Percentiles rank a stretch among this genome's conserved stretches.
Conservation (phyloP, 2,888 invertebrate species). For the Carpatolechia fugitivella region DNA sequence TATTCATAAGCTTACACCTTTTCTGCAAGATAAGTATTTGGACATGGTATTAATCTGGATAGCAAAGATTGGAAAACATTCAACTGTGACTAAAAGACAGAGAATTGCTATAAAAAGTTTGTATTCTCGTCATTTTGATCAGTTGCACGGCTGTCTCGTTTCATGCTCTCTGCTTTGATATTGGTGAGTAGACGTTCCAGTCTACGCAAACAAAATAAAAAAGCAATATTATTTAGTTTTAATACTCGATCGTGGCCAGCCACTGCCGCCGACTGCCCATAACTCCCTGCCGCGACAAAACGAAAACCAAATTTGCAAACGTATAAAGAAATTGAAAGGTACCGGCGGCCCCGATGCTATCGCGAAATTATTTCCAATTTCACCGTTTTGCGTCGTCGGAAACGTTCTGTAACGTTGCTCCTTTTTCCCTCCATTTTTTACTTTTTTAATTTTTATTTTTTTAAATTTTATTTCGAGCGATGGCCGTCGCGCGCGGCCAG, state of each 20-base stretch:
- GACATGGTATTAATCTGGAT: too few relatives aligned
- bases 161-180: slow-evolving; percentile 10
- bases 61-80: too few relatives aligned
- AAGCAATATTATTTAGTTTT: slow-evolving; percentile 31
- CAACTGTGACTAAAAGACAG: too few relatives aligned
- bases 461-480: slow-evolving; percentile 59
- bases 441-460: slow-evolving; percentile 36
- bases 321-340: slow-evolving; percentile 73
- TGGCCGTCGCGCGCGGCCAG: slow-evolving; percentile 61
- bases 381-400: slow-evolving; percentile 71
- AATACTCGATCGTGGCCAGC: slow-evolving; percentile 28
- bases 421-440: slow-evolving; percentile 30
- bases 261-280: slow-evolving; percentile 38
- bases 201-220: slow-evolving; percentile 18
- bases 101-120: too few relatives aligned
- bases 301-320: slow-evolving; percentile 65
- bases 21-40: too few relatives aligned
- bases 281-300: slow-evolving; percentile 49
- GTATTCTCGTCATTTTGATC: neutral
- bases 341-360: slow-evolving; percentile 71
- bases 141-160: slow-evolving; percentile 7
- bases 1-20: too few relatives aligned
- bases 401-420: slow-evolving; percentile 20
- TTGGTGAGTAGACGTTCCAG: slow-evolving; percentile 1
- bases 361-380: slow-evolving; percentile 78